Evolutionary conservation across 2,797 vertebrate species (phyloP).

Genomic region (Amniataba percoides): DNA sequence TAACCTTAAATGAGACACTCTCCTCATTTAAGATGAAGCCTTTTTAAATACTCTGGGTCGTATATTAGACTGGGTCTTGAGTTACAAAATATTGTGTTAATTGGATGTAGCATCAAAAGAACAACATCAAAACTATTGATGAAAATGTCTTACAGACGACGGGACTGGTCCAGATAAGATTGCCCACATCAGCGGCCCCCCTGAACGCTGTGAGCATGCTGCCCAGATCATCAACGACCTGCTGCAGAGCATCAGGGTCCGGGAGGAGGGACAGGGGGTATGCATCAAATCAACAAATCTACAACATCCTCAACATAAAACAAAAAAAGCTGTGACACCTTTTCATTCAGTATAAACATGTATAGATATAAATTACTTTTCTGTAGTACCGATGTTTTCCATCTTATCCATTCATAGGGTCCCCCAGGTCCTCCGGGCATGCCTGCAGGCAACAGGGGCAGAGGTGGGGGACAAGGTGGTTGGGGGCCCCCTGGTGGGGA

Average conservation of each 20-base stretch:
- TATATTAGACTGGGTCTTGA: no score
- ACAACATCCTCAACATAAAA: not conserved
- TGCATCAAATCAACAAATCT: conserved; percentile 4
- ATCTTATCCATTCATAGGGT: conserved; percentile 72
- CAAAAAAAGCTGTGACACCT: not conserved
- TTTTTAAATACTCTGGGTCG: no score
- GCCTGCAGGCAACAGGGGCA: conserved; percentile 84
- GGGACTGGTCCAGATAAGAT: conserved; percentile 92
- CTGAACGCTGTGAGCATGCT: conserved; percentile 91
- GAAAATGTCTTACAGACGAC: conserved; percentile 82
- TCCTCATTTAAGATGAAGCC: not conserved
- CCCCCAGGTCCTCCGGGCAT: conserved; percentile 87
- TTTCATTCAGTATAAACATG: not conserved
- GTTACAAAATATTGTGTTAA: no score
- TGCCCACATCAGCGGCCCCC: conserved; percentile 92
- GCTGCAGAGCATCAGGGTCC: conserved; percentile 91
- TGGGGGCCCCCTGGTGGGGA: conserved; percentile 91
- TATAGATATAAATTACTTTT: not conserved
- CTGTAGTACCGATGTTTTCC: not conserved
- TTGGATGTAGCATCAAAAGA: not conserved
- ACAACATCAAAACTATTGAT: not conserved
- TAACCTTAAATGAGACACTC: not conserved
- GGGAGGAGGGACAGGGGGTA: conserved; percentile 83
- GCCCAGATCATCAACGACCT: conserved; percentile 93
- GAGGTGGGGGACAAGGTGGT: conserved; percentile 84